Evolutionary conservation across 2,888 invertebrate genomes (phyloP).

Genomic region (Cantharis lateralis): DNA sequence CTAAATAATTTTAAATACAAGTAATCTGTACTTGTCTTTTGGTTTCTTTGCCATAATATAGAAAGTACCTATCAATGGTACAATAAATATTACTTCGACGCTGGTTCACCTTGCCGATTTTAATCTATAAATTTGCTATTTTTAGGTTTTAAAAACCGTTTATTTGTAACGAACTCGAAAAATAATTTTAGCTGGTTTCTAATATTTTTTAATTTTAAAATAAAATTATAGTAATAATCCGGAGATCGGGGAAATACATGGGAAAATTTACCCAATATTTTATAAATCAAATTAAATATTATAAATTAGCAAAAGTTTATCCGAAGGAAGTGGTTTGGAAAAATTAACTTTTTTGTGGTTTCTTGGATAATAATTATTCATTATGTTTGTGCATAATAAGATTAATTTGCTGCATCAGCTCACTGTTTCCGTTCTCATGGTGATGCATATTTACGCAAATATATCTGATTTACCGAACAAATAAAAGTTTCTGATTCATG

Average conservation of each 20-base stretch:
- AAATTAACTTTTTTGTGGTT: not conserved
- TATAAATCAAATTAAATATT: no score
- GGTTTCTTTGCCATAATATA: not conserved
- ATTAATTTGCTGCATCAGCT: slow-evolving; percentile 15
- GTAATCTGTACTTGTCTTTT: not conserved
- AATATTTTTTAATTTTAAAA: no score
- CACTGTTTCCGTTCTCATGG: slow-evolving; percentile 24
- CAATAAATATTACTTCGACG: not conserved
- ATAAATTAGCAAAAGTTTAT: not conserved
- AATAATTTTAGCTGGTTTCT: not conserved
- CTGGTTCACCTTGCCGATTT: not conserved
- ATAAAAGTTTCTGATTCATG: not conserved
- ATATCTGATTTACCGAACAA: slow-evolving; percentile 11
- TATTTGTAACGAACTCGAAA: not conserved
- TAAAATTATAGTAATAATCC: no score
- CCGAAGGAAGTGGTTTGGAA: not conserved
- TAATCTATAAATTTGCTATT: not conserved
- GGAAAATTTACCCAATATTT: no score
- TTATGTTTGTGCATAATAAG: not conserved
- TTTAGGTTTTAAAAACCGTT: not conserved
- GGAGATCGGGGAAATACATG: no score
- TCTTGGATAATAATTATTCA: not conserved
- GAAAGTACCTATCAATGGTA: not conserved
- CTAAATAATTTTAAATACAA: not conserved
- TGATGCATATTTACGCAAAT: slow-evolving; percentile 25